These are phyloP conservation scores for Prionailurus viverrinus DNA, from an alignment of 2,113 vertebrate species.

Conservation along the genomic window DNA sequence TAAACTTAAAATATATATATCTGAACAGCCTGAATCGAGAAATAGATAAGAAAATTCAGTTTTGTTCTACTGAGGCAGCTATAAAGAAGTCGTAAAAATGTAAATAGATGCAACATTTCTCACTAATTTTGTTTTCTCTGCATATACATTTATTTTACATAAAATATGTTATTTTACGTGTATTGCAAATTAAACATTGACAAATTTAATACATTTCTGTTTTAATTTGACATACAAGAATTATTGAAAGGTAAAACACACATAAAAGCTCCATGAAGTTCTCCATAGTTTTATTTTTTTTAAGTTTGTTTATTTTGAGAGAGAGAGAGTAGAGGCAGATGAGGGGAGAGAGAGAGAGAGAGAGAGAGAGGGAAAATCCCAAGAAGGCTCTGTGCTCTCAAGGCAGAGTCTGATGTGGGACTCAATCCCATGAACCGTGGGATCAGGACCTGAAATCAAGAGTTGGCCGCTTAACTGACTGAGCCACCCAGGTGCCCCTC, in stretches of 20 bases:
- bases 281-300: neutral
- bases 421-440: no score
- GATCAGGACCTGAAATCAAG: no score
- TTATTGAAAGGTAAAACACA: neutral
- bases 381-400: no score
- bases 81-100: neutral
- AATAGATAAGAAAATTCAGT: neutral
- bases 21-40: neutral
- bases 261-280: neutral
- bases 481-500: no score
- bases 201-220: neutral
- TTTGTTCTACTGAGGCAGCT: neutral
- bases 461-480: no score
- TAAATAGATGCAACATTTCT: neutral
- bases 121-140: neutral
- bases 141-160: neutral
- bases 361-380: no score
- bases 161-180: neutral
- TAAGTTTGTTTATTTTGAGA: no score
- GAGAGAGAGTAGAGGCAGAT: no score
- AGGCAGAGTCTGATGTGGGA: no score
- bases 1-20: neutral
- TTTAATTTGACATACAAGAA: neutral
- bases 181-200: neutral
- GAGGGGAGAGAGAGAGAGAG: no score